Evolutionary conservation across 2,797 vertebrate species (phyloP).

Genomic region (Anguilla megastoma): DNA sequence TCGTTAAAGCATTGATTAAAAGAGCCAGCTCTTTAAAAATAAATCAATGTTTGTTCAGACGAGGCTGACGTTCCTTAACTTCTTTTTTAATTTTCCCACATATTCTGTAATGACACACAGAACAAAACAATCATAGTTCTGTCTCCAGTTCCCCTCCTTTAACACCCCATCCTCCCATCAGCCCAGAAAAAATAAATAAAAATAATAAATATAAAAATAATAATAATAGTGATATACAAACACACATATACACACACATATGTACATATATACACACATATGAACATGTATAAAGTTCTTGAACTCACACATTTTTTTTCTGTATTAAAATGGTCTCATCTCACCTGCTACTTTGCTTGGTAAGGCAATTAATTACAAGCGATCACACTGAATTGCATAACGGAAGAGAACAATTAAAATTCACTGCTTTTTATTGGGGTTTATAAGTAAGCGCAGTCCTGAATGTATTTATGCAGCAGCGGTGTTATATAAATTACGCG

Average conservation of each 20-base stretch:
- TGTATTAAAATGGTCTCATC: not conserved
- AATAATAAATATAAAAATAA: not conserved
- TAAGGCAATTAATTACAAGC: not conserved
- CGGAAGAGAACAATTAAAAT: not conserved
- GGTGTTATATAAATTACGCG: conserved; percentile 49
- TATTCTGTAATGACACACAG: not conserved
- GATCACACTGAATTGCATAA: not conserved
- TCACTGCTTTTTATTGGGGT: not conserved
- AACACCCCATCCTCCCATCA: not conserved
- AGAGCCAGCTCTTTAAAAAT: not conserved
- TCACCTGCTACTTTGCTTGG: not conserved
- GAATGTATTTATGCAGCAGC: conserved; percentile 50
- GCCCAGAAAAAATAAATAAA: not conserved
- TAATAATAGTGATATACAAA: not conserved
- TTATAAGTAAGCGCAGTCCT: conserved; percentile 31
- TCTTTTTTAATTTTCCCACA: not conserved
- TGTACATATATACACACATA: too few relatives aligned
- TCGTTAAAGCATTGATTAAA: not conserved
- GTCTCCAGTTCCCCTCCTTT: not conserved
- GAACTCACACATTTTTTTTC: not conserved
- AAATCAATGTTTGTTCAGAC: not conserved
- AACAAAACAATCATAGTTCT: not conserved
- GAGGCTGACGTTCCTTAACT: not conserved
- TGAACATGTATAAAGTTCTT: not conserved
- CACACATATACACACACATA: not conserved